These are phyloP conservation scores for Amazona ochrocephala DNA, from an alignment of 2,797 vertebrate genomes.

Conservation along the genomic window DNA sequence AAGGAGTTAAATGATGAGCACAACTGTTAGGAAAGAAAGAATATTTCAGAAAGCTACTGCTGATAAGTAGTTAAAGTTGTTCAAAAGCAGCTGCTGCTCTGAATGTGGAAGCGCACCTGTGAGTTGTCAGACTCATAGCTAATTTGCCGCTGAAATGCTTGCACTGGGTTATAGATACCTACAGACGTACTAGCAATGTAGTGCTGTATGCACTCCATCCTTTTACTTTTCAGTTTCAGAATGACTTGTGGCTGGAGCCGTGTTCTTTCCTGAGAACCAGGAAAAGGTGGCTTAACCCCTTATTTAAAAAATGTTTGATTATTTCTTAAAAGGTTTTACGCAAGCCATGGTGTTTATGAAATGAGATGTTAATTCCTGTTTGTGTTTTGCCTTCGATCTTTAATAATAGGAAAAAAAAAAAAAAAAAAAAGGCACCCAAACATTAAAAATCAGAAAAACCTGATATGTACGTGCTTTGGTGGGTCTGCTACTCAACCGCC, in stretches of 20 bases:
- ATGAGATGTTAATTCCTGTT: constrained; percentile 7
- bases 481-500: neutral
- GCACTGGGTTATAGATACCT: neutral
- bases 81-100: constrained; percentile 18
- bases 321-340: constrained; percentile 11
- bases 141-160: neutral
- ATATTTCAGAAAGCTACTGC: neutral
- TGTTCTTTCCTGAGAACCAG: neutral
- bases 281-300: neutral
- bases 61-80: constrained; percentile 22
- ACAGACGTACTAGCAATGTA: neutral
- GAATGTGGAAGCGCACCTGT: neutral
- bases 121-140: neutral
- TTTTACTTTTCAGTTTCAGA: neutral
- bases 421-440: neutral
- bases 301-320: neutral
- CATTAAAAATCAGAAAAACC: neutral
- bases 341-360: constrained; percentile 2
- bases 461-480: neutral
- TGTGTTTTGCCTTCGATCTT: neutral
- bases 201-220: neutral
- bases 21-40: neutral
- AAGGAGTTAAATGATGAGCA: neutral
- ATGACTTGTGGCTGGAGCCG: neutral
- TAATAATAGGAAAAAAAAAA: neutral